Evolutionary conservation across 2,888 invertebrate genomes (phyloP).

Genomic region (Drosophila engyochracea): DNA sequence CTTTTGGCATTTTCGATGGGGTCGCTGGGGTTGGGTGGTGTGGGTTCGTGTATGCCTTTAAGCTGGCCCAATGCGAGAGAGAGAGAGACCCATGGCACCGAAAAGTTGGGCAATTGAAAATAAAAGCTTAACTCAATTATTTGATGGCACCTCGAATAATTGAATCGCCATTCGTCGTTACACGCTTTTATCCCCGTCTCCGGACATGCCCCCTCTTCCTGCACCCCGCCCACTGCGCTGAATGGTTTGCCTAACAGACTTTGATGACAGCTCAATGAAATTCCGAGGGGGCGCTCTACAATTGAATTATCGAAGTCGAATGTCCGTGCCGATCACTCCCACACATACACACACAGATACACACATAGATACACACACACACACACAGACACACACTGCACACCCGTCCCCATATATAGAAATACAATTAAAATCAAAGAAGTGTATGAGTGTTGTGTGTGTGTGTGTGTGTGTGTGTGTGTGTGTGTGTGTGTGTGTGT

Average conservation of each 20-base stretch:
- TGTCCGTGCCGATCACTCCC: conserved; percentile 37
- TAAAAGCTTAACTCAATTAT: conserved; percentile 67
- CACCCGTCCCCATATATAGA: conserved; percentile 22
- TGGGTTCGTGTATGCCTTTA: background rate
- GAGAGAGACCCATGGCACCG: background rate
- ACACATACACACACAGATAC: background rate
- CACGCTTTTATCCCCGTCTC: background rate
- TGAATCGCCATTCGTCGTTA: conserved; percentile 61
- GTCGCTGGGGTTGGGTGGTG: background rate
- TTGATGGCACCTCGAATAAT: conserved; percentile 68
- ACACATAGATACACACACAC: background rate
- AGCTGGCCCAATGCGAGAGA: background rate
- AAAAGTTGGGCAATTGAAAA: conserved; percentile 27
- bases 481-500: background rate
- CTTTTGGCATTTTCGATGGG: background rate
- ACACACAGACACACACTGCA: background rate
- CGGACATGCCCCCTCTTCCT: background rate
- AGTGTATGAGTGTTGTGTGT: conserved; percentile 12
- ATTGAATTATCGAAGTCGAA: conserved; percentile 71
- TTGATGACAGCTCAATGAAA: conserved; percentile 38
- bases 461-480: conserved; percentile 4
- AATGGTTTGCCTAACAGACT: conserved; percentile 31
- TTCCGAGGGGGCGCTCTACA: conserved; percentile 30
- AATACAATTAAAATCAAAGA: conserved; percentile 70
- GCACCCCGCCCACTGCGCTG: too few species aligned